Percentiles rank a stretch among this genome's conserved stretches.
phyloP scores from a whole-genome alignment of 2,888 invertebrate genomes.

The Troglohyphantes excavatus region DNA sequence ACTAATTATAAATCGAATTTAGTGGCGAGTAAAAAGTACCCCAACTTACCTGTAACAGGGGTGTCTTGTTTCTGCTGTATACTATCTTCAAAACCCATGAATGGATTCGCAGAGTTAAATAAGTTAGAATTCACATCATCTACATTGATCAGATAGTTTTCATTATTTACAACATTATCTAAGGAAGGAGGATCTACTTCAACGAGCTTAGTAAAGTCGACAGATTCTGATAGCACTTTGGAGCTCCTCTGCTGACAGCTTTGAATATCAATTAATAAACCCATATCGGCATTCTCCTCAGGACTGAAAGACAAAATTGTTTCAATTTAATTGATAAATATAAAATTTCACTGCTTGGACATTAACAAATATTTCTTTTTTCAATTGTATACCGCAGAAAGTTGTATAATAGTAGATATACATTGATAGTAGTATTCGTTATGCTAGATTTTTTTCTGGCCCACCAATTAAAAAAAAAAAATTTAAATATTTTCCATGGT shows the following conservation, averaged over 20 bases:
- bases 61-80: slow-evolving; percentile 80
- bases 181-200: slow-evolving; percentile 64
- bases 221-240: neutral
- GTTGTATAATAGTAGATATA: too few relatives aligned
- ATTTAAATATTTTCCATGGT: too few relatives aligned
- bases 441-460: too few relatives aligned
- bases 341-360: too few relatives aligned
- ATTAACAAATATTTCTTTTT: too few relatives aligned
- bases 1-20: too few relatives aligned
- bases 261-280: slow-evolving; percentile 55
- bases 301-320: slow-evolving; percentile 50
- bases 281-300: slow-evolving; percentile 62
- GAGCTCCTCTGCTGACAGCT: slow-evolving; percentile 21
- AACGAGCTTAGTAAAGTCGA: slow-evolving; percentile 78
- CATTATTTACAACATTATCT: slow-evolving; percentile 58
- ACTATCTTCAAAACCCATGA: slow-evolving; percentile 80
- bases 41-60: slow-evolving; percentile 73
- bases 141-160: slow-evolving; percentile 78
- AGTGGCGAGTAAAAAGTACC: too few relatives aligned
- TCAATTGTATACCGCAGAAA: too few relatives aligned
- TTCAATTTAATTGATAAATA: too few relatives aligned
- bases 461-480: too few relatives aligned
- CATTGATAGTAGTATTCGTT: too few relatives aligned
- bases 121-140: slow-evolving; percentile 80
- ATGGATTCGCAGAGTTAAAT: slow-evolving; percentile 78